These are phyloP conservation scores for Actinopyga echinites DNA, from an alignment of 53 echinoderm and acorn worm genomes.

Conservation along the genomic window DNA sequence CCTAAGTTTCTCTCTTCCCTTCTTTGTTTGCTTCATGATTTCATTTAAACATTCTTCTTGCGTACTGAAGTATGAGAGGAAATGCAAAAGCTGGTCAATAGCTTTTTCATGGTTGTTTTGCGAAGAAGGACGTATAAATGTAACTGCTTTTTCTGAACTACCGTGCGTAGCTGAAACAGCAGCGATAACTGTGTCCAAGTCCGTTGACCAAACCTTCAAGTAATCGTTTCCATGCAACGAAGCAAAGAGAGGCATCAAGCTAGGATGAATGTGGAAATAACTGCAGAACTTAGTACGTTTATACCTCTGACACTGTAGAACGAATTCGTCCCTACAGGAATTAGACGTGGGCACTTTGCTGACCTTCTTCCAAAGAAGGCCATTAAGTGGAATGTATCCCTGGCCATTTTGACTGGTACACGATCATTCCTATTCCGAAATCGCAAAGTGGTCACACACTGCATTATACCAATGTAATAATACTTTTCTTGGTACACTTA, in stretches of 20 bases:
- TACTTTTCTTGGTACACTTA: too few relatives aligned
- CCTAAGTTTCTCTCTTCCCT: not conserved
- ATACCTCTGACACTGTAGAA: slow-evolving; percentile 6
- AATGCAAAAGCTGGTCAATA: not conserved
- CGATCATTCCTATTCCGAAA: too few relatives aligned
- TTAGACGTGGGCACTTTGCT: not conserved
- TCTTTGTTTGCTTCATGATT: not conserved
- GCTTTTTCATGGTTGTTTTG: not conserved
- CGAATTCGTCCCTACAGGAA: not conserved
- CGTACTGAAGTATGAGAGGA: not conserved
- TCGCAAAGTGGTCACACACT: too few relatives aligned
- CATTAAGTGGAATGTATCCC: slow-evolving; percentile 78
- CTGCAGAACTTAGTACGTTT: slow-evolving; percentile 55
- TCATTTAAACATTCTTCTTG: not conserved
- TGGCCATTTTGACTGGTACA: too few relatives aligned
- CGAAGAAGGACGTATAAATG: not conserved
- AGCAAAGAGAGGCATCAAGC: slow-evolving; percentile 76
- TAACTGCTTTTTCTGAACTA: not conserved
- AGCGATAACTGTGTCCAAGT: slow-evolving; percentile 13
- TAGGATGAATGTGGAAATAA: slow-evolving; percentile 58
- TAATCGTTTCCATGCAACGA: slow-evolving; percentile 81
- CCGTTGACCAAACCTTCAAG: slow-evolving; percentile 26
- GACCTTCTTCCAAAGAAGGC: slow-evolving; percentile 53
- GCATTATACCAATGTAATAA: too few relatives aligned
- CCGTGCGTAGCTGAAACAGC: not conserved